phyloP scores from a whole-genome alignment of 1,140 invertebrate genomes.

The Drosophila chauvacae region DNA sequence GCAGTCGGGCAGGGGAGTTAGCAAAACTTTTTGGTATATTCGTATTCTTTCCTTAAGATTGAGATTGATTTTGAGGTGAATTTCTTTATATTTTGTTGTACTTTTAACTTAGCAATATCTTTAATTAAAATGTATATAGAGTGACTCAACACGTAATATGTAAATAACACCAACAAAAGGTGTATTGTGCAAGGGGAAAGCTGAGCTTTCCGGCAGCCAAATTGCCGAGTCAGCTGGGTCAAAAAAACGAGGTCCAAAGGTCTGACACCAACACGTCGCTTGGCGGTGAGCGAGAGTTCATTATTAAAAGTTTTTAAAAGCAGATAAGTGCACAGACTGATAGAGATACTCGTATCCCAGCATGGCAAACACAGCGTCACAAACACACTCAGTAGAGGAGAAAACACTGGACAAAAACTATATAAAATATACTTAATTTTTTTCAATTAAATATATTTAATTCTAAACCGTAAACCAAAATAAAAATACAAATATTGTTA shows the following conservation, averaged over 20 bases:
- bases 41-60: background rate
- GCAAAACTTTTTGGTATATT: background rate
- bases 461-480: background rate
- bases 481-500: no score
- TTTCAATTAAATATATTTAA: background rate
- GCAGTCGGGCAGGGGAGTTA: constrained; percentile 2
- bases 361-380: constrained; percentile 25
- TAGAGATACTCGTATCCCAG: constrained; percentile 66
- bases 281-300: constrained; percentile 76
- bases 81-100: background rate
- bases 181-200: constrained; percentile 40
- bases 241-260: constrained; percentile 2
- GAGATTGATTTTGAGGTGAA: background rate
- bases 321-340: constrained; percentile 84
- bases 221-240: constrained; percentile 63
- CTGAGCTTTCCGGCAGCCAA: constrained; percentile 55
- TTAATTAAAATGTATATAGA: background rate
- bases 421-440: background rate
- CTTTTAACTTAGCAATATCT: background rate
- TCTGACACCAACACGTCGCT: constrained; percentile 62
- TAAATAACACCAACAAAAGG: constrained; percentile 47
- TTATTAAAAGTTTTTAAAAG: constrained; percentile 84
- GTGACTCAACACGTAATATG: background rate
- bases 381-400: constrained; percentile 8
- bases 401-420: constrained; percentile 1